Evolutionary conservation across 2,797 vertebrate genomes (phyloP), one percentile per base, ranked within the genome.

Genomic region (Chaunax sp.): DNA sequence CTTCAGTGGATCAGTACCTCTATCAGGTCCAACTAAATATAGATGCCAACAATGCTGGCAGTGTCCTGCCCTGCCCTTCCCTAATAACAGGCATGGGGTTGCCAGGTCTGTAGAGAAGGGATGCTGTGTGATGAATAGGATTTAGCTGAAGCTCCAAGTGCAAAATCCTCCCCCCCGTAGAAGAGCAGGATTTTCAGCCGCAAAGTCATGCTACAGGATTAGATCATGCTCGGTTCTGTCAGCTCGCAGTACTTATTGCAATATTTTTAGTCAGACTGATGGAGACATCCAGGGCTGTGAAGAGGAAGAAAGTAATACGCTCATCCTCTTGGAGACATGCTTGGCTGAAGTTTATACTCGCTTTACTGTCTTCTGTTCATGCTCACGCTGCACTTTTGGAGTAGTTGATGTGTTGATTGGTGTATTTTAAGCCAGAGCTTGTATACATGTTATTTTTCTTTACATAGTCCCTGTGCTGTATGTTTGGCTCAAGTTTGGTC

Each of bases 91-190:
- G 63, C 53, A 78, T 35, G 44, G 65, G 82, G 85, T 88, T 92
- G 87, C 85, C 90, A 90, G 86, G 75, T 90, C 86, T 89, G 83
- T 69, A 44, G 81, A 87, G 84, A 82, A 81, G 65, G 59, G 84
- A 77, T 85, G 86, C 86, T 88, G 89, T 75, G 76, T 85, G 88
- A 85, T 88, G 84, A 91, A 90, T 87, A 81, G 84, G 87, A 89
- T 91, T 92, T 85, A 86, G 69, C 81, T 43, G 77, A 83, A 66
- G 69, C 84, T 78, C 73, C 0, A 65, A 77, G 73, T 84, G 72
- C 66, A 72, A 87, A 81, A 80, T 71, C 78, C 79, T 28, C 33
- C 65, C 72, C 38, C 51, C 37, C 40, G 65, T 75, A 75, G 75
- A 89, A 78, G 82, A 85, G 87, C 65, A 69, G 86, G 84, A 82